phyloP scores from a whole-genome alignment of 2,888 invertebrate genomes.

The Microplitis deprimator region DNA sequence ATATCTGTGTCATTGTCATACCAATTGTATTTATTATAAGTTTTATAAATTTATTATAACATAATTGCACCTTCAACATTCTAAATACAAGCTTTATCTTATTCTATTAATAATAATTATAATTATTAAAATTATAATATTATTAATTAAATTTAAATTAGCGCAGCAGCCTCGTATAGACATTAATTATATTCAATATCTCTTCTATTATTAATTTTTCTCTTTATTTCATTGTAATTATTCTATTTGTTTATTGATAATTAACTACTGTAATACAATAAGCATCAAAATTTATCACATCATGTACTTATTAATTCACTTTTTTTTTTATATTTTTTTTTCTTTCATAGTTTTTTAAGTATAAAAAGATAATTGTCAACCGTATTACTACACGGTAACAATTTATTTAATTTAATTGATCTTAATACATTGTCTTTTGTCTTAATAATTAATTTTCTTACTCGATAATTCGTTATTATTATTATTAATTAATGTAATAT shows the following conservation, averaged over 20 bases:
- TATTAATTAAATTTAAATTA: background rate
- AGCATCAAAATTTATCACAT: conserved; percentile 54
- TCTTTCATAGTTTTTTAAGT: conserved; percentile 45
- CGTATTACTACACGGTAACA: conserved; percentile 23
- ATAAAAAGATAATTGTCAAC: conserved; percentile 43
- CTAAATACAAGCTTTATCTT: background rate
- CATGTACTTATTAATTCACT: conserved; percentile 49
- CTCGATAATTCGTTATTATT: conserved; percentile 2
- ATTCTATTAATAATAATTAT: too few species aligned
- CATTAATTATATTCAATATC: conserved; percentile 43
- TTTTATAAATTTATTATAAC: conserved; percentile 6
- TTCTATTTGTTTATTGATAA: conserved; percentile 12
- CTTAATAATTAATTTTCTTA: conserved; percentile 9
- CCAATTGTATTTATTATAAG: background rate
- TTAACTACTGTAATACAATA: conserved; percentile 22
- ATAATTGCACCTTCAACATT: conserved; percentile 26
- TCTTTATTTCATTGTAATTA: conserved; percentile 38
- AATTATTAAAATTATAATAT: background rate
- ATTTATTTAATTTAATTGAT: conserved; percentile 19
- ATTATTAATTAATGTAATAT: conserved; percentile 10
- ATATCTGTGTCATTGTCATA: background rate
- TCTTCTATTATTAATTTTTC: conserved; percentile 41
- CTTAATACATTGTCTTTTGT: conserved; percentile 11
- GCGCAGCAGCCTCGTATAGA: conserved; percentile 52
- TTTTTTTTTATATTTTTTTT: conserved; percentile 40